Evolutionary conservation across 2,797 vertebrate genomes (phyloP), one percentile per base, ranked within the genome.

Genomic region (Oreonectes daqikongensis): DNA sequence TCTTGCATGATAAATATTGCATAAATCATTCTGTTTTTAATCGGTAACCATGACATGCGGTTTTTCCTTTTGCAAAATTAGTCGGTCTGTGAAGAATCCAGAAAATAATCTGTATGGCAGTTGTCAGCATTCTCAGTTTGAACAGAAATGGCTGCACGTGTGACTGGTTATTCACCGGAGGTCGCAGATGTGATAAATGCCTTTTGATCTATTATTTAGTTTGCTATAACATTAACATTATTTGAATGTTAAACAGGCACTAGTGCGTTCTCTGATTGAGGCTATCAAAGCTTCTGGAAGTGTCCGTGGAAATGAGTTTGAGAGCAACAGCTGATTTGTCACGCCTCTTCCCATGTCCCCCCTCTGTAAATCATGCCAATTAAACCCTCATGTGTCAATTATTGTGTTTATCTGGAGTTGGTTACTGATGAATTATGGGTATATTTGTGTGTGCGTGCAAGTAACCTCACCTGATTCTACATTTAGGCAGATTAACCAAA

Each of bases 251-350:
- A 84, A 80, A 72, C 64, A 48, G 67, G 50, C 55, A 63, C 65
- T 60, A 75, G 68, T 48, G 20, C 12, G 11, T 66, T 65, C 73
- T 68, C 32, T 52, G 60, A 81, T 79, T 75, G 55, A 55, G 63
- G 75, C 67, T 67, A 53, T 55, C 30, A 57, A 75, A 68, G 67
- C 68, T 78, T 35, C 80, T 77, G 32, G 40, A 77, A 84, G 77
- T 77, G 70, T 79, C 46, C 4, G 66, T 79, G 74, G 32, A 71
- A 81, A 72, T 69, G 69, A 60, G 67, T 14, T 85, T 89, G 85
- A 92, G 91, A 92, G 81, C 90, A 90, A 92, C 90, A 90, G 55
- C 84, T 87, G 90, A 91, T 91, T 91, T 84, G 86, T 83, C 38
- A 85, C 68, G 48, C 85, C 85, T 87, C 81, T 65, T 83, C 78